These are phyloP conservation scores for Noctuana brunneofusca DNA, from an alignment of 2,888 invertebrate species.

Conservation along the genomic window DNA sequence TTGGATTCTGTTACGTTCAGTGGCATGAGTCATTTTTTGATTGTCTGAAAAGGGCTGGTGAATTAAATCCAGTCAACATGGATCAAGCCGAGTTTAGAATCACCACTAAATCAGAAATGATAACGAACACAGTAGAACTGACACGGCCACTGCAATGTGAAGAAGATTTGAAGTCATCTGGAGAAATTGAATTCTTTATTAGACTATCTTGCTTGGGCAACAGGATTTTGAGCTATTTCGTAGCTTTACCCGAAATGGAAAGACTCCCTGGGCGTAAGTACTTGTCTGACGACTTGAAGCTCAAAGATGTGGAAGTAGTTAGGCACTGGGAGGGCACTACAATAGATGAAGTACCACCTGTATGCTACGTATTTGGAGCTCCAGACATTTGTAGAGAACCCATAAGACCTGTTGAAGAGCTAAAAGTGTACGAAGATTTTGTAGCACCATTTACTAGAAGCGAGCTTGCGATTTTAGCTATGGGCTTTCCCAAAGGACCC, in stretches of 20 bases:
- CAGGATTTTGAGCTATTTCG: slow-evolving; percentile 65
- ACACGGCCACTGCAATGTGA: slow-evolving; percentile 67
- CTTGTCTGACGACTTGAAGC: slow-evolving; percentile 64
- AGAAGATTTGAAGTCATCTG: slow-evolving; percentile 72
- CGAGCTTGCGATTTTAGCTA: slow-evolving; percentile 71
- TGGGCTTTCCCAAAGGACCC: slow-evolving; percentile 78
- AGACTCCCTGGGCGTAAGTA: slow-evolving; percentile 74
- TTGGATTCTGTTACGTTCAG: slow-evolving; percentile 64
- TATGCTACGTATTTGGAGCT: slow-evolving; percentile 72
- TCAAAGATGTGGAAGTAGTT: slow-evolving; percentile 74
- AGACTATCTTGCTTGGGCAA: slow-evolving; percentile 71
- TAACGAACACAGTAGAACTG: slow-evolving; percentile 68
- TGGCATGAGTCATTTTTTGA: slow-evolving; percentile 73
- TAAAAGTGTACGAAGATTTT: slow-evolving; percentile 62
- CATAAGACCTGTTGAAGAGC: slow-evolving; percentile 58
- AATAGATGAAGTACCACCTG: slow-evolving; percentile 68
- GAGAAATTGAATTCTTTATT: slow-evolving; percentile 69
- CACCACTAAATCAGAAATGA: slow-evolving; percentile 63
- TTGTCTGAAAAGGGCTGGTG: slow-evolving; percentile 59
- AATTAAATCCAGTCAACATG: slow-evolving; percentile 68
- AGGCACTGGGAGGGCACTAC: slow-evolving; percentile 75
- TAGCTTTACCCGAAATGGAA: slow-evolving; percentile 74
- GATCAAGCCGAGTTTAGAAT: slow-evolving; percentile 69
- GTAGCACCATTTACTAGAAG: slow-evolving; percentile 69
- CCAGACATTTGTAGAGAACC: slow-evolving; percentile 72